phyloP scores from a whole-genome alignment of 2,113 vertebrate species.

The Coreoperca whiteheadi region DNA sequence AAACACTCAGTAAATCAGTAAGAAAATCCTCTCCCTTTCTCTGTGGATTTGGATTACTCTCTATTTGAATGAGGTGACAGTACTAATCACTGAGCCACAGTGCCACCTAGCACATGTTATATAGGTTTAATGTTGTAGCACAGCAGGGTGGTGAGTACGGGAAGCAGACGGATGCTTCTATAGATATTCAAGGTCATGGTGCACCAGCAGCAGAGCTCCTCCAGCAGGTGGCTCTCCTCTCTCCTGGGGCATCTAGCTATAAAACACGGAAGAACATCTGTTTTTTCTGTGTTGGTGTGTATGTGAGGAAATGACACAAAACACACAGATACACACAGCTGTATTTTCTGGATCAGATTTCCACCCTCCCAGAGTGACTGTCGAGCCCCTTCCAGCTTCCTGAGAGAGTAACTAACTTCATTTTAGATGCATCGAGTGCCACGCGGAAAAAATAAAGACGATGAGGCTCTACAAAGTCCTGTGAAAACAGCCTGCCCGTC shows the following conservation, averaged over 20 bases:
- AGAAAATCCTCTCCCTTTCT: neutral
- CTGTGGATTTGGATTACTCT: neutral
- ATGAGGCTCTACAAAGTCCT: constrained; percentile 39
- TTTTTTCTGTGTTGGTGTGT: neutral
- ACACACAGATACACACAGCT: constrained; percentile 53
- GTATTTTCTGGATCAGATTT: constrained; percentile 60
- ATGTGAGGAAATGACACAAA: constrained; percentile 64
- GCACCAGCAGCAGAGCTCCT: constrained; percentile 48
- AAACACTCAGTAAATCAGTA: neutral
- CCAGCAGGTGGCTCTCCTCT: constrained; percentile 75
- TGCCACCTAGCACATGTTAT: constrained; percentile 4
- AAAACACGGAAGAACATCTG: constrained; percentile 72
- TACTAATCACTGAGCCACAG: constrained; percentile 20
- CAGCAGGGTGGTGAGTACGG: constrained; percentile 39
- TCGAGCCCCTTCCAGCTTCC: constrained; percentile 27
- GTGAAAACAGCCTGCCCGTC: constrained; percentile 48
- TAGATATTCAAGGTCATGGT: constrained; percentile 62
- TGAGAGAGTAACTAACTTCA: constrained; percentile 43
- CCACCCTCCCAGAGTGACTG: constrained; percentile 53
- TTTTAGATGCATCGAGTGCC: constrained; percentile 55
- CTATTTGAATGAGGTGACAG: neutral
- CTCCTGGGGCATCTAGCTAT: constrained; percentile 68
- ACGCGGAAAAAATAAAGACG: constrained; percentile 48
- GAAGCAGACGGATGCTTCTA: constrained; percentile 68
- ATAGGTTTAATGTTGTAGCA: constrained; percentile 22